Evolutionary conservation across 2,888 invertebrate species (phyloP).

Genomic region (Acanthacorydalis orientalis): DNA sequence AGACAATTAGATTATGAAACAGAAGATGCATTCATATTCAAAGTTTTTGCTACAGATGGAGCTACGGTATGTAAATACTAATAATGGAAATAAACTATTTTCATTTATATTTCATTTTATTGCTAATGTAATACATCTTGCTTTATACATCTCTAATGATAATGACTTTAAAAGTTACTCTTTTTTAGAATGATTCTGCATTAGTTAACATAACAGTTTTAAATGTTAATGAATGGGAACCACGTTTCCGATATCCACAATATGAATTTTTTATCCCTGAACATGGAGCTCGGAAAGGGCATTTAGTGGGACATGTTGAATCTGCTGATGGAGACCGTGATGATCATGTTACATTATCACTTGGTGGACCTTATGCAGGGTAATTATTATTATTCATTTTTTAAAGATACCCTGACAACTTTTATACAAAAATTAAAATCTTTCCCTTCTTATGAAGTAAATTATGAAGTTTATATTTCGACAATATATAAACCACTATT

Average conservation of each 20-base stretch:
- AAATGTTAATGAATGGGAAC: conserved; percentile 89
- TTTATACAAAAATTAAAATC: background rate
- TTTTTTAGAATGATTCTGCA: conserved; percentile 64
- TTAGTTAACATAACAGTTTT: conserved; percentile 63
- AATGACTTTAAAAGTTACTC: no score
- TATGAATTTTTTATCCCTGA: conserved; percentile 57
- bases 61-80: conserved; percentile 38
- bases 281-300: conserved; percentile 15
- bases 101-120: no score
- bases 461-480: no score
- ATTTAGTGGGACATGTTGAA: conserved; percentile 47
- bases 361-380: conserved; percentile 55
- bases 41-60: conserved; percentile 70
- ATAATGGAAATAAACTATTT: no score
- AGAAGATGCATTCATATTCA: conserved; percentile 50
- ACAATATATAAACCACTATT: conserved; percentile 5
- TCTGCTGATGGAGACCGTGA: conserved; percentile 76
- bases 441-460: no score
- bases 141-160: no score
- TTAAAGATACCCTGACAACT: no score
- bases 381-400: conserved; percentile 16
- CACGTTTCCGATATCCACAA: conserved; percentile 70
- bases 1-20: conserved; percentile 66
- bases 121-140: no score
- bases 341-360: conserved; percentile 53